Percentiles rank a stretch among this genome's conserved stretches.
phyloP scores from a whole-genome alignment of 2,113 vertebrate genomes.

The Brachyhypopomus occidentalis region DNA sequence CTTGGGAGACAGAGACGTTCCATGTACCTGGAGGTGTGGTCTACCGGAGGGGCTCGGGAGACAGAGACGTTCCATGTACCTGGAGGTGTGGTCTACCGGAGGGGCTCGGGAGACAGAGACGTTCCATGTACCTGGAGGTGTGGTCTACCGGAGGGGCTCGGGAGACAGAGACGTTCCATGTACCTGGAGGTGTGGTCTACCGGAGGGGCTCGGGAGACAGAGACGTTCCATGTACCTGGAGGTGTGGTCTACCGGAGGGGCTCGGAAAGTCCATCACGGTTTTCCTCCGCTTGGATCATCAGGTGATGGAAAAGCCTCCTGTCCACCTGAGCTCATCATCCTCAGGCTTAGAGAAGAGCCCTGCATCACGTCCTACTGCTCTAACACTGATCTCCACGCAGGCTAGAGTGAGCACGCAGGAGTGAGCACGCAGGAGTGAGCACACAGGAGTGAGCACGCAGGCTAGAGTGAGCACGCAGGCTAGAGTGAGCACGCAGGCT shows the following conservation, averaged over 20 bases:
- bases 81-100: too few species aligned
- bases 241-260: neutral
- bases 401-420: neutral
- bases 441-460: too few species aligned
- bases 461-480: neutral
- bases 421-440: too few species aligned
- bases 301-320: constrained; percentile 31
- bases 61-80: neutral
- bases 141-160: too few species aligned
- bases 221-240: neutral
- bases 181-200: neutral
- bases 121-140: neutral
- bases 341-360: constrained; percentile 27
- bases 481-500: neutral
- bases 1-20: neutral
- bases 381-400: neutral
- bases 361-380: neutral
- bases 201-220: too few species aligned
- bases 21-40: neutral
- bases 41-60: too few species aligned
- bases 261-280: constrained; percentile 29
- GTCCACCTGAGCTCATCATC: constrained; percentile 17
- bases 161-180: neutral
- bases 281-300: constrained; percentile 15
- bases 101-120: too few species aligned